Evolutionary conservation across 2,888 invertebrate species (phyloP), one percentile per base, ranked within the genome.

Genomic region (Cyaniris semiargus): DNA sequence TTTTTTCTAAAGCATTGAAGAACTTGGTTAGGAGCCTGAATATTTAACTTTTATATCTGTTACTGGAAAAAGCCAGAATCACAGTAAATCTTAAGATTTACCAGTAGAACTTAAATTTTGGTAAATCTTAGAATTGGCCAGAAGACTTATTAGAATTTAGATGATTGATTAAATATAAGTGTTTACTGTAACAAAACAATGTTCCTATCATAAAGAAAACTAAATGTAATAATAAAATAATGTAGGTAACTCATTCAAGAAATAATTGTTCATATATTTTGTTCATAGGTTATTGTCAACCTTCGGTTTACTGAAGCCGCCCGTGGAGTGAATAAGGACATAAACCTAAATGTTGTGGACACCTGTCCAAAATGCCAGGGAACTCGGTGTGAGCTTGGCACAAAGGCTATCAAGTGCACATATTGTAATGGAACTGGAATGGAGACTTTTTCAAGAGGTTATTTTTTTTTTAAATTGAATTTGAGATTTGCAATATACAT

Each of bases 401-500:
- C 98, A 0, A 98, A 97, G 86, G 96, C 99, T 8, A 95, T 96
- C 3, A 96, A 96, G 79, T 99, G 99, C 87, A 96, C 96, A 3
- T 97, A 97, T 86, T 99, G 99, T 88, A 98, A 98, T 91, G 99
- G 99, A 10, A 97, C 98, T 3, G 99, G 99, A 78, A 98, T 98
- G 97, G 98, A 98, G 90, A 97, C 98, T 13, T 96, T 98, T 81
- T 96, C 96, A 23, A 96, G 97, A 81, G 95, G 95, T 95, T 82
- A 72, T 44, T 48, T 44, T 74, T 76, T 27, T 44, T 58, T 34
- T 21, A 8, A 8, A 38, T 38, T 8, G 2, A 38, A 10, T 38
- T 38, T 38, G 38, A 7, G 7, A 2, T 10, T 48, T 48, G 48
- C 48, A 48, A 48, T 48, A 15, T 15, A 48, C 48, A 48, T 48